phyloP scores from a whole-genome alignment of 1,140 invertebrate species.

The Aphidius ervi region DNA sequence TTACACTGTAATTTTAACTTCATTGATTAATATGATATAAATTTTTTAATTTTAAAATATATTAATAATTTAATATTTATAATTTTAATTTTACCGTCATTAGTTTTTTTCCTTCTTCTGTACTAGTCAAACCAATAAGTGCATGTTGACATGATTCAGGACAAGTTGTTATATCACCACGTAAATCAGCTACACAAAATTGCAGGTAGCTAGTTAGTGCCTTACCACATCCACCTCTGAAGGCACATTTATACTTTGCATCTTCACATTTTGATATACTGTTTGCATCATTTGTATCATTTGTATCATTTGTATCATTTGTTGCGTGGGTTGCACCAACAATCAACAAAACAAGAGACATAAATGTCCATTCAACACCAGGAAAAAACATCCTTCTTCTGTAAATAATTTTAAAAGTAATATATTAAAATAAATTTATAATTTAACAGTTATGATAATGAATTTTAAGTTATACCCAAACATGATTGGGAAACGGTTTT shows the following conservation, averaged over 20 bases:
- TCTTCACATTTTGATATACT: constrained; percentile 58
- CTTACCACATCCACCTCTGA: constrained; percentile 66
- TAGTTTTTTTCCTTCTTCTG: constrained; percentile 70
- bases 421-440: constrained; percentile 17
- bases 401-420: neutral
- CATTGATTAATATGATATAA: neutral
- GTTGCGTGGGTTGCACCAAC: constrained; percentile 26
- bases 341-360: constrained; percentile 27
- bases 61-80: neutral
- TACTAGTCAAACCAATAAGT: constrained; percentile 71
- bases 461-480: constrained; percentile 2
- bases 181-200: constrained; percentile 65
- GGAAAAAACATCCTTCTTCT: constrained; percentile 36
- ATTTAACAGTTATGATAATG: neutral
- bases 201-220: constrained; percentile 71
- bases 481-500: neutral
- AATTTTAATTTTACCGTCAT: constrained; percentile 58
- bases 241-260: constrained; percentile 67
- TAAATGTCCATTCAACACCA: constrained; percentile 29
- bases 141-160: constrained; percentile 69
- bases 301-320: too few species aligned
- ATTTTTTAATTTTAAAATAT: neutral
- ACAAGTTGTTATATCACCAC: constrained; percentile 56
- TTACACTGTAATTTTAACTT: constrained; percentile 59
- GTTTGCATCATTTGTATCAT: constrained; percentile 26